phyloP scores from a whole-genome alignment of 2,797 vertebrate species.

The Malurus leucopterus region DNA sequence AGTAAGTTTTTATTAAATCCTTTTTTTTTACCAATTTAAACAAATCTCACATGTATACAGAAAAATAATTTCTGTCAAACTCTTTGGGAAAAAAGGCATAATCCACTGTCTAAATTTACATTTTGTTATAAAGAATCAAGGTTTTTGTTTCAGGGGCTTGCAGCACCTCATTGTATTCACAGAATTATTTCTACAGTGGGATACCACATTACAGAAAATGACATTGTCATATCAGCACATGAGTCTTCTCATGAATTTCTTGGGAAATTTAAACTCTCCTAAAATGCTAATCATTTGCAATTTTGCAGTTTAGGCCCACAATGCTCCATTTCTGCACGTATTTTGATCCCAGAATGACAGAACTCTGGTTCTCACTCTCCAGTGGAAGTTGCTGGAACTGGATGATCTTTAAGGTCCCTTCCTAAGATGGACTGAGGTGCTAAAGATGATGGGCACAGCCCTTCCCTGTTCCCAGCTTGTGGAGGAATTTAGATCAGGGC shows the following conservation, averaged over 20 bases:
- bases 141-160: background rate
- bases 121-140: background rate
- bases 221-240: background rate
- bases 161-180: background rate
- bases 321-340: background rate
- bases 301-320: background rate
- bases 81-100: background rate
- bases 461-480: accelerated
- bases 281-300: background rate
- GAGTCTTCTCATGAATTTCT: accelerated
- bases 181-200: background rate
- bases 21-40: background rate
- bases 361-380: background rate
- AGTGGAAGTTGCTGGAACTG: background rate
- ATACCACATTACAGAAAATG: background rate
- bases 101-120: background rate
- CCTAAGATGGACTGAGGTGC: background rate
- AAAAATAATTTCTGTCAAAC: background rate
- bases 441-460: background rate
- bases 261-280: background rate
- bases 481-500: background rate
- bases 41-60: background rate
- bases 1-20: background rate
- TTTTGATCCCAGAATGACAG: too few species aligned
- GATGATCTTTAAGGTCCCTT: background rate